Evolutionary conservation across 2,113 vertebrate species (phyloP).

Genomic region (Osmerus mordax): DNA sequence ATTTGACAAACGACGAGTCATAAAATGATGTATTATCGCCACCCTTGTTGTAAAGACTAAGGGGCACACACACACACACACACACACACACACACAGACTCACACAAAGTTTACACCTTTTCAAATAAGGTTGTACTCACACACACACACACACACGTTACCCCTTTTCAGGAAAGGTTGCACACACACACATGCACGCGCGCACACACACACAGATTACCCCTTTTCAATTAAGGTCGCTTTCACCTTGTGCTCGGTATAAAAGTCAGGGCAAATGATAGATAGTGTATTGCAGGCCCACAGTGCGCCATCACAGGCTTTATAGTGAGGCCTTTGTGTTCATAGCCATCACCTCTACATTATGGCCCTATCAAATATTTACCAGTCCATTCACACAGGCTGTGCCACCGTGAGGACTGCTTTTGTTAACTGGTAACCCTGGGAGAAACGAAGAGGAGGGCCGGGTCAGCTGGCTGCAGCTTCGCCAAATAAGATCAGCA

Average conservation of each 20-base stretch:
- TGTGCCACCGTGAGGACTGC: not conserved
- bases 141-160: not conserved
- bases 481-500: too few species aligned
- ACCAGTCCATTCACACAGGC: constrained; percentile 27
- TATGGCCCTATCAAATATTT: constrained; percentile 54
- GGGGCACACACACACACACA: constrained; percentile 4
- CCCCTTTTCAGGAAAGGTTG: constrained; percentile 21
- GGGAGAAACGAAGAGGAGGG: constrained; percentile 27
- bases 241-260: constrained; percentile 31
- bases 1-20: not conserved
- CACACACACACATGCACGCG: constrained; percentile 2
- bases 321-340: constrained; percentile 7
- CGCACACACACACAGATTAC: not conserved
- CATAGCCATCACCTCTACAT: constrained; percentile 32
- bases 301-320: not conserved
- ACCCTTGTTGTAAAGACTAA: not conserved
- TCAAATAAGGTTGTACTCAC: not conserved
- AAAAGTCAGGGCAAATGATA: constrained; percentile 29
- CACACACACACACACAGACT: constrained; percentile 13
- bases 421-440: constrained; percentile 14
- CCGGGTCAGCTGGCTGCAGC: too few species aligned
- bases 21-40: too few species aligned
- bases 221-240: constrained; percentile 33
- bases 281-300: constrained; percentile 12
- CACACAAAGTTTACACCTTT: not conserved